A percentile compares a stretch with the other conserved stretches of the same genome.
Evolutionary conservation across 2,888 invertebrate genomes (phyloP).

Genomic region (Sericinus montela): DNA sequence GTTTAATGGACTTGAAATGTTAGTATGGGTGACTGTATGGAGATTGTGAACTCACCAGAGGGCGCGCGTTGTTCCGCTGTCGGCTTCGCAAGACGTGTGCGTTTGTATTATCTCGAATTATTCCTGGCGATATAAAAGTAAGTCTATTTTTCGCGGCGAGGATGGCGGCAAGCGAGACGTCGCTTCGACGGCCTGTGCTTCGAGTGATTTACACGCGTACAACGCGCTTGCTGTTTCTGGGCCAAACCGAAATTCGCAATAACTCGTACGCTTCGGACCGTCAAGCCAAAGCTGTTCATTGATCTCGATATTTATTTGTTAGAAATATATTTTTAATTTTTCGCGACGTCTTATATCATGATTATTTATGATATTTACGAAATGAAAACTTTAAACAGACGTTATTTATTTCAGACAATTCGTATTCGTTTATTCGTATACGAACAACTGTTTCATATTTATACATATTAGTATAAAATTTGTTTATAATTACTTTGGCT

Average conservation of each 20-base stretch:
- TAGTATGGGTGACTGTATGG: constrained; percentile 2
- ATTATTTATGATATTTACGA: constrained; percentile 2
- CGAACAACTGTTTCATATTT: too few relatives aligned
- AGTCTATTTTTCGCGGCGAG: constrained; percentile 71
- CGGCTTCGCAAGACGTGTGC: constrained; percentile 55
- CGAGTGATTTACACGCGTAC: constrained; percentile 64
- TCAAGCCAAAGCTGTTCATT: constrained; percentile 42
- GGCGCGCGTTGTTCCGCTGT: constrained; percentile 52
- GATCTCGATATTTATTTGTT: constrained; percentile 37
- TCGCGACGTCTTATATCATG: not conserved
- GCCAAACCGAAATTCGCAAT: constrained; percentile 55
- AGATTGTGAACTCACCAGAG: constrained; percentile 56
- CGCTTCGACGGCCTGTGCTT: constrained; percentile 52
- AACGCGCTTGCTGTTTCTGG: constrained; percentile 63
- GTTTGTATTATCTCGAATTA: constrained; percentile 63
- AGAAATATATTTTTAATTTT: not conserved
- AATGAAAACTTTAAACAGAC: not conserved
- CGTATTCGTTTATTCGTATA: not conserved
- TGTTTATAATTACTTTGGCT: too few relatives aligned
- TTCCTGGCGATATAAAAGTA: constrained; percentile 65
- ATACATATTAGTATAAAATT: too few relatives aligned
- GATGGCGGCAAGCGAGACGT: constrained; percentile 47
- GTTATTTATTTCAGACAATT: not conserved
- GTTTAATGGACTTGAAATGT: constrained; percentile 5
- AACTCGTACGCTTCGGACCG: constrained; percentile 17